Evolutionary conservation across 1,140 invertebrate genomes (phyloP), one percentile per base, ranked within the genome.

Genomic region (Ceratosolen solmsi): DNA sequence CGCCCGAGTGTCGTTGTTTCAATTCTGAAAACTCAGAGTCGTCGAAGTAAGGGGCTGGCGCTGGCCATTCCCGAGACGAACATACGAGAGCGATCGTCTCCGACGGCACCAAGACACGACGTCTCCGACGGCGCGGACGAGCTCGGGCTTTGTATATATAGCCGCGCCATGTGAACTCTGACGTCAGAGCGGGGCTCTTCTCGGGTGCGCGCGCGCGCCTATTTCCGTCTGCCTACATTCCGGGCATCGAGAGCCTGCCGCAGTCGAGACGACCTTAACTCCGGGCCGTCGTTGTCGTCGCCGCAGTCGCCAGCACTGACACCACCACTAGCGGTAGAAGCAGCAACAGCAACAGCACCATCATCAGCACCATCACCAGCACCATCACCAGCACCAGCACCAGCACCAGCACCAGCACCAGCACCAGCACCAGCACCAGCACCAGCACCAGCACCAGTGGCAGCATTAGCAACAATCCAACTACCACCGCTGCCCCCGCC

Each of bases 81-180:
- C 17, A 58, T 25, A 20, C 25, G 58, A 25, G 58, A 63, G 8
- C n/a, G n/a, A 27, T 8, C 25, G 25, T 17, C 58, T 2, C n/a
- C 5, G 8, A 1, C 58, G 58, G 54, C 54, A 58, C 58, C 25
- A 30, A 54, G 51, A 54, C 13, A 54, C 51, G 9, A 8, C 51
- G 51, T 22, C 11, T 22, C 51, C 51, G 13, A 22, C 13, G 51
- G 51, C 51, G 20, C 51, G 51, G 9, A 17, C 51, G 51, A 22
- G 25, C 30, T 41, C 68, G n/a, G n/a, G 41, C 41, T 41, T 30
- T 25, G n/a, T 51, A 51, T 72, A 72, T 72, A 72, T 51, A 72
- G 9, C 70, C 25, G n/a, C 41, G 70, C 38, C 38, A 72, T 27
- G 38, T 30, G 70, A 46, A 46, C 70, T 72, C 70, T 72, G 70